Conservation (phyloP, 1,140 invertebrate genomes). For the Bathynomus jamesi region DNA sequence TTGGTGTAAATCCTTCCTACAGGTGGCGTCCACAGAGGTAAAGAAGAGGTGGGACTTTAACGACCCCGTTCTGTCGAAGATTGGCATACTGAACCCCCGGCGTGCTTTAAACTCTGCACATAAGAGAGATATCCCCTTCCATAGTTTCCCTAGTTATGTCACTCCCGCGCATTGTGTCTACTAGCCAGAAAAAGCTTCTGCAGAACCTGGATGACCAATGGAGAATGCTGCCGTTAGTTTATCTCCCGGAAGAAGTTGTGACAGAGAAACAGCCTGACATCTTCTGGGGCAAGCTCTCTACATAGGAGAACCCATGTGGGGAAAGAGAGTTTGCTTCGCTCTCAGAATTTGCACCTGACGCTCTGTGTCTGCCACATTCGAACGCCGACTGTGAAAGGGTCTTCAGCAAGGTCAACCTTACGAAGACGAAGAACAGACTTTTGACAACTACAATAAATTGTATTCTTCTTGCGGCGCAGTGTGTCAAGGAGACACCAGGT, state of each 20-base stretch:
- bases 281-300: conserved; percentile 6
- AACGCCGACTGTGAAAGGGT: conserved; percentile 4
- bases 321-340: neutral
- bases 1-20: no score
- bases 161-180: no score
- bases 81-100: no score
- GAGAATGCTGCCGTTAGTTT: neutral
- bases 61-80: no score
- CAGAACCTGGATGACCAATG: conserved; percentile 13
- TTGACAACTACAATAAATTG: neutral
- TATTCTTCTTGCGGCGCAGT: neutral
- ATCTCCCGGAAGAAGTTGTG: conserved; percentile 3
- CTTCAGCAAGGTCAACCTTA: neutral
- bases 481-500: no score
- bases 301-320: neutral
- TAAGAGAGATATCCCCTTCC: no score
- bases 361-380: conserved; percentile 9
- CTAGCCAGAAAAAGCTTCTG: no score
- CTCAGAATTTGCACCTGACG: conserved; percentile 3
- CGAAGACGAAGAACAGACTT: neutral
- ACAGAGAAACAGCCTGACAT: conserved; percentile 4
- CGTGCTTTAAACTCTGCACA: no score
- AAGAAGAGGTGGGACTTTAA: no score
- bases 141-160: no score
- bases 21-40: no score